Conservation (phyloP, 2,888 invertebrate genomes). For the Cecidostiba fungosa region DNA sequence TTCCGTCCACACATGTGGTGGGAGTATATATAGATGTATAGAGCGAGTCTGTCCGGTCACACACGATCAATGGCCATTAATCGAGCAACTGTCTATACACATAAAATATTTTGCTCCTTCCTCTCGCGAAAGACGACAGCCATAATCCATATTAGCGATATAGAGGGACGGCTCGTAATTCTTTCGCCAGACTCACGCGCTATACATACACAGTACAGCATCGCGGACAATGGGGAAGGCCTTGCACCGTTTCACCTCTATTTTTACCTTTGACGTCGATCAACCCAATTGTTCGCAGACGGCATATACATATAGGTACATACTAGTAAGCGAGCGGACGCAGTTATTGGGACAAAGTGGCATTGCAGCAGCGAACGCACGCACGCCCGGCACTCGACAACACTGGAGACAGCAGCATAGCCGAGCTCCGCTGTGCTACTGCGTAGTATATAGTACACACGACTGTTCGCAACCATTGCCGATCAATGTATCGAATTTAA, state of each 20-base stretch:
- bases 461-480: slow-evolving; percentile 31
- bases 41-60: neutral
- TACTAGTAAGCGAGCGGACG: neutral
- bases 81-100: neutral
- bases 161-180: neutral
- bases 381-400: neutral
- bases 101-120: neutral
- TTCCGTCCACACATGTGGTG: neutral
- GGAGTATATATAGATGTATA: neutral
- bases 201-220: too few species aligned
- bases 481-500: slow-evolving; percentile 62
- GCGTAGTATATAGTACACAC: neutral
- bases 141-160: slow-evolving; percentile 1
- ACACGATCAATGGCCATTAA: slow-evolving; percentile 1
- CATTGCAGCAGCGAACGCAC: slow-evolving; percentile 9
- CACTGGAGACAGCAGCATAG: neutral
- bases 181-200: neutral
- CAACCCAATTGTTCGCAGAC: slow-evolving; percentile 25
- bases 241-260: neutral
- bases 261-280: slow-evolving; percentile 33
- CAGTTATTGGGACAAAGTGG: slow-evolving; percentile 45
- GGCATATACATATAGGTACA: neutral
- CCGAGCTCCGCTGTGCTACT: neutral
- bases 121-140: neutral
- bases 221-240: neutral